phyloP scores from a whole-genome alignment of 2,113 vertebrate genomes.

The Prietella phreatophila region DNA sequence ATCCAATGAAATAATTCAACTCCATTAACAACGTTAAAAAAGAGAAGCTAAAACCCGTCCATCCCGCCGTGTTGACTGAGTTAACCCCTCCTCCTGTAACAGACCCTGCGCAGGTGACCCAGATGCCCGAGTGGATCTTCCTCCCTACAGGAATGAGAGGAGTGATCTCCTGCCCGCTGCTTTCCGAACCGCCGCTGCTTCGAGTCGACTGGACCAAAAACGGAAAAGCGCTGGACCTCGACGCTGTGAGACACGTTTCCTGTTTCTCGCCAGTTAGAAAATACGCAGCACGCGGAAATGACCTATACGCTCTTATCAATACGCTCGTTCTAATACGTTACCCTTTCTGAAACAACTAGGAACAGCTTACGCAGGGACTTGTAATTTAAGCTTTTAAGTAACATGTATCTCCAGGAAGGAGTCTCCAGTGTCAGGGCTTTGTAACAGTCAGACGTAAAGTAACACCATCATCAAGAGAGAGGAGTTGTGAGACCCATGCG shows the following conservation, averaged over 20 bases:
- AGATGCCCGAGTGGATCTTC: slow-evolving; percentile 80
- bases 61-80: background rate
- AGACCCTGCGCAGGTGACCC: slow-evolving; percentile 83
- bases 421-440: too few species aligned
- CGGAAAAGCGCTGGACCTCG: slow-evolving; percentile 77
- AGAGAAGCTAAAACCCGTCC: too few species aligned
- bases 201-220: slow-evolving; percentile 88
- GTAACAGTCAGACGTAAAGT: too few species aligned
- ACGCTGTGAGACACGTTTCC: slow-evolving; percentile 72
- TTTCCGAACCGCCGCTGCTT: slow-evolving; percentile 82
- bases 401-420: background rate
- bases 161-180: slow-evolving; percentile 74
- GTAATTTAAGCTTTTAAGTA: background rate
- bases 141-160: slow-evolving; percentile 86
- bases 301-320: background rate
- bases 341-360: background rate
- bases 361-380: background rate
- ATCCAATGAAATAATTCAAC: background rate
- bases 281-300: background rate
- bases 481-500: too few species aligned
- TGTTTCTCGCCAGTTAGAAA: background rate
- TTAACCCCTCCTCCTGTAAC: background rate
- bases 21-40: background rate
- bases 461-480: too few species aligned
- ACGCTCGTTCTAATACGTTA: background rate